Percentiles rank a stretch among this genome's conserved stretches.
phyloP scores from a whole-genome alignment of 2,888 invertebrate species.

The Metellina segmentata region DNA sequence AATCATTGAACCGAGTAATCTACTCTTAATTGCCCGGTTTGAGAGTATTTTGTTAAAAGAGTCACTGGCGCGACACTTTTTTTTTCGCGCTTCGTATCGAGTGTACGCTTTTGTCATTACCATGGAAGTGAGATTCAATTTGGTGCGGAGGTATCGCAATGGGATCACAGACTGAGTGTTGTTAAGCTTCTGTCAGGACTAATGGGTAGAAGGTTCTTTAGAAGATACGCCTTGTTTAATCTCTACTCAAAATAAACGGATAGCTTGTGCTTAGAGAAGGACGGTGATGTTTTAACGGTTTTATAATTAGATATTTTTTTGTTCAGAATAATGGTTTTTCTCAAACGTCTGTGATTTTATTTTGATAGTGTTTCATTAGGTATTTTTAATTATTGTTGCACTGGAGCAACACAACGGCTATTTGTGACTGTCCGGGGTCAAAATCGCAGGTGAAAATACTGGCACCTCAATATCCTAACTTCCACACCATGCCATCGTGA shows the following conservation, averaged over 20 bases:
- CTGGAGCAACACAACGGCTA: too few species aligned
- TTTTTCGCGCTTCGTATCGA: background rate
- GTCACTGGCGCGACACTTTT: constrained; percentile 20
- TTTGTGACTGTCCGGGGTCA: too few species aligned
- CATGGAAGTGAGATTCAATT: background rate
- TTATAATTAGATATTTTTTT: background rate
- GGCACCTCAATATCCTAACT: too few species aligned
- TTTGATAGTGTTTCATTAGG: too few species aligned
- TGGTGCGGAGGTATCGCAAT: background rate
- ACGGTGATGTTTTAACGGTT: background rate
- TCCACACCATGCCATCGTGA: too few species aligned
- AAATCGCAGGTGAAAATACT: too few species aligned
- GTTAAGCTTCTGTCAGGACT: background rate
- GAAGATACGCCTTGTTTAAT: background rate
- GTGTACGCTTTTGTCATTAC: background rate
- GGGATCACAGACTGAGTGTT: background rate
- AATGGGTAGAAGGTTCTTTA: background rate
- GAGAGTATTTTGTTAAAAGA: constrained; percentile 41
- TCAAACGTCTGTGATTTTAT: too few species aligned
- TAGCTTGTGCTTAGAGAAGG: background rate
- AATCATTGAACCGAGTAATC: constrained; percentile 37
- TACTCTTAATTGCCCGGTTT: constrained; percentile 29
- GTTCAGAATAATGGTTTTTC: background rate
- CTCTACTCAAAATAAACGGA: background rate
- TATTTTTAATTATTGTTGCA: too few species aligned